These are phyloP conservation scores for Scomber colias DNA, from an alignment of 2,113 vertebrate genomes.

Conservation along the genomic window DNA sequence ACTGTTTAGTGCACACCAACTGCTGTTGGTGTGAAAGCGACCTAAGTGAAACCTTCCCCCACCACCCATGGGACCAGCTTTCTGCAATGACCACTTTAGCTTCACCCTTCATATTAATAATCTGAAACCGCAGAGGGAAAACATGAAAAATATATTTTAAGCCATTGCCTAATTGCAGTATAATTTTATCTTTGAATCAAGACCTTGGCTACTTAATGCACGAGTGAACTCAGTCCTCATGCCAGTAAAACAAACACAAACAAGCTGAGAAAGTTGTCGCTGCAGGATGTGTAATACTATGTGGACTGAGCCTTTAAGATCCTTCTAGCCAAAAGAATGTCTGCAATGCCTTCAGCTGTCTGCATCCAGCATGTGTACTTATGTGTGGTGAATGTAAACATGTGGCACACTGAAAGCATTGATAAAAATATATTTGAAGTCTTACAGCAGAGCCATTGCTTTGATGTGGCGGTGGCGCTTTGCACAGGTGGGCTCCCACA, in stretches of 20 bases:
- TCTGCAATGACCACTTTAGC: too few species aligned
- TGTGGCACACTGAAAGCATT: slow-evolving; percentile 59
- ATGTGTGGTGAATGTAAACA: slow-evolving; percentile 48
- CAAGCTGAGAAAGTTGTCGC: slow-evolving; percentile 6
- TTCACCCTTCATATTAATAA: too few species aligned
- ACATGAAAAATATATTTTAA: neutral
- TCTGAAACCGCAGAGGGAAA: too few species aligned
- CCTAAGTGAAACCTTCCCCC: too few species aligned
- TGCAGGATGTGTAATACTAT: slow-evolving; percentile 29
- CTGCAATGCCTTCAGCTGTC: slow-evolving; percentile 53
- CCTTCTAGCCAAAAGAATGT: slow-evolving; percentile 49
- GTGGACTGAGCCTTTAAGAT: slow-evolving; percentile 25
- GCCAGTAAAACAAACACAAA: slow-evolving; percentile 37
- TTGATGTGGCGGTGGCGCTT: slow-evolving; percentile 63
- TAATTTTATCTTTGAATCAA: neutral
- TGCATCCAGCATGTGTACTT: slow-evolving; percentile 45
- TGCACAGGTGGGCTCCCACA: slow-evolving; percentile 65
- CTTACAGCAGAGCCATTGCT: slow-evolving; percentile 32
- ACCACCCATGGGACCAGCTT: too few species aligned
- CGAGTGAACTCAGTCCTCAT: neutral
- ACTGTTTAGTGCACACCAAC: too few species aligned
- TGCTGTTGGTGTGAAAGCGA: too few species aligned
- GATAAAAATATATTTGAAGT: slow-evolving; percentile 63
- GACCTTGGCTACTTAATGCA: slow-evolving; percentile 5
- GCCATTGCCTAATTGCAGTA: neutral